Conservation (phyloP, 2,888 invertebrate species). For the Trichopoda pennipes region DNA sequence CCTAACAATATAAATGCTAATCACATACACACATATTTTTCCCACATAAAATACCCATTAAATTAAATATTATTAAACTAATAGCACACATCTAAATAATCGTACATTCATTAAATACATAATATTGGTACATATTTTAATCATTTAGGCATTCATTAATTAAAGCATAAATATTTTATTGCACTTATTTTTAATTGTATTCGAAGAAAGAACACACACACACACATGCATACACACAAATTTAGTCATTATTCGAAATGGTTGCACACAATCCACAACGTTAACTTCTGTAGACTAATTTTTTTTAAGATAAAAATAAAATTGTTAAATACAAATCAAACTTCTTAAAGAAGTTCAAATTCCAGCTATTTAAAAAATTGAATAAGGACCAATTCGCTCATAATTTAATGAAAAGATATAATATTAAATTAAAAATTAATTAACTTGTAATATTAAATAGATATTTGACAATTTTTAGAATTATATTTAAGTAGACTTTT, state of each 20-base stretch:
- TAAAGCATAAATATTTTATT: constrained; percentile 49
- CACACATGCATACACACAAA: background rate
- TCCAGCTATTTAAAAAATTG: constrained; percentile 62
- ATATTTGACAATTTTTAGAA: constrained; percentile 53
- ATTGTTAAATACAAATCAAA: constrained; percentile 56
- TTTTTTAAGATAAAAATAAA: constrained; percentile 35
- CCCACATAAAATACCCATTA: background rate
- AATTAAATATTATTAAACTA: constrained; percentile 48
- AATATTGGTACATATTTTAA: constrained; percentile 34
- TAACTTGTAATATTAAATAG: constrained; percentile 26
- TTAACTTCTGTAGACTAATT: constrained; percentile 42
- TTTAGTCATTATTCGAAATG: constrained; percentile 27
- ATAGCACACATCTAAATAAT: constrained; percentile 70
- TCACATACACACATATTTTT: background rate
- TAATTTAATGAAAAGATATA: constrained; percentile 45
- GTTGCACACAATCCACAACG: constrained; percentile 43
- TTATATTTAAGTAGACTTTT: constrained; percentile 52
- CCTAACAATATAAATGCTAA: too few species aligned
- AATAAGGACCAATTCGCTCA: constrained; percentile 71
- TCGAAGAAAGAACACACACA: background rate
- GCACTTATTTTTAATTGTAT: constrained; percentile 48
- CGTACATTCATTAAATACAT: constrained; percentile 60
- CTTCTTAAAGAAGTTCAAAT: constrained; percentile 69
- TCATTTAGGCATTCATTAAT: constrained; percentile 39
- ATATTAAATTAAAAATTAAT: constrained; percentile 41